phyloP scores from a whole-genome alignment of 2,113 vertebrate species.

The Xenopus laevis region DNA sequence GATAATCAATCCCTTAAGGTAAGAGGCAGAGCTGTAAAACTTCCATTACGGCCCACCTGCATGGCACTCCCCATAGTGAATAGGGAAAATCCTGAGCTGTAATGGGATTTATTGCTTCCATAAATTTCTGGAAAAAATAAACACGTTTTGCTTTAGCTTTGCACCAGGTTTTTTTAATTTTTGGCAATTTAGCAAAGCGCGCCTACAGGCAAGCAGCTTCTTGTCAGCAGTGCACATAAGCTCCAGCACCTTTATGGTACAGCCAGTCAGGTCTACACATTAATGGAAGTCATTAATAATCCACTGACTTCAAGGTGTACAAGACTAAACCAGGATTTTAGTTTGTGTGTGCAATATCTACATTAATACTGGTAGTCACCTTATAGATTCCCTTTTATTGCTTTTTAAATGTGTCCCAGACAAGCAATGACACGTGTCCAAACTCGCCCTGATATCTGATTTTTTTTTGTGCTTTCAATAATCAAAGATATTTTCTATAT shows the following conservation, averaged over 20 bases:
- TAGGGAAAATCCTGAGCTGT: slow-evolving; percentile 25
- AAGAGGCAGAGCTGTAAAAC: slow-evolving; percentile 17
- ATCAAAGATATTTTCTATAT: no score
- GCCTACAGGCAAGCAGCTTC: slow-evolving; percentile 28
- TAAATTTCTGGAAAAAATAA: slow-evolving; percentile 40
- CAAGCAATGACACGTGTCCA: not conserved
- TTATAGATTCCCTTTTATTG: slow-evolving; percentile 26
- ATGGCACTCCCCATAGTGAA: slow-evolving; percentile 32
- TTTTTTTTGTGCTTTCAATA: no score
- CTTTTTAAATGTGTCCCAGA: slow-evolving; percentile 22
- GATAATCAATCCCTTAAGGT: slow-evolving; percentile 33
- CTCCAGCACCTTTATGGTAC: not conserved
- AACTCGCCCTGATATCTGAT: not conserved
- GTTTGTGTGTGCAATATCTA: slow-evolving; percentile 10
- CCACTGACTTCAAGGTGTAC: slow-evolving; percentile 27
- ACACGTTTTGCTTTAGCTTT: slow-evolving; percentile 36
- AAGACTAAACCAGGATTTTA: slow-evolving; percentile 15
- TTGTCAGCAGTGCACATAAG: slow-evolving; percentile 9
- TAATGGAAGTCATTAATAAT: slow-evolving; percentile 35
- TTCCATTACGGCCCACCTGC: slow-evolving; percentile 39
- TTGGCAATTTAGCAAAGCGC: slow-evolving; percentile 27
- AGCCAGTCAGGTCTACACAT: slow-evolving; percentile 4
- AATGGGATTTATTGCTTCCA: slow-evolving; percentile 31
- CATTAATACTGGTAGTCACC: not conserved
- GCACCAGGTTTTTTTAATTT: slow-evolving; percentile 36